phyloP scores from a whole-genome alignment of 1,140 invertebrate species.

The Drosophila orosa region DNA sequence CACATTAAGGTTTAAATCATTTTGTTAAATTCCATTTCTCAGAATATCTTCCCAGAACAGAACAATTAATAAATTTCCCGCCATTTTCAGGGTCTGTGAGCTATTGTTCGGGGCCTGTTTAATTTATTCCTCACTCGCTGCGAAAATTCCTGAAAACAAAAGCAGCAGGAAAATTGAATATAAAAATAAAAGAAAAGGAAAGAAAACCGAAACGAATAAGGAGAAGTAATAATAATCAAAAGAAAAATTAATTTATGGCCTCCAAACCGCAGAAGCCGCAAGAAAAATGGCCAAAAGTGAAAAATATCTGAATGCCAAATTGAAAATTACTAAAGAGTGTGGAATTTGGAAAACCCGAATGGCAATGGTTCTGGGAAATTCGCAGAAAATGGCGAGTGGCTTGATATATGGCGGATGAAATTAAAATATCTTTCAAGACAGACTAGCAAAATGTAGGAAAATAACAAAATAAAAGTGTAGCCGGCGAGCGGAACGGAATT shows the following conservation, averaged over 20 bases:
- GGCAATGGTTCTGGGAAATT: constrained; percentile 42
- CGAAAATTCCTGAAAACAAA: constrained; percentile 56
- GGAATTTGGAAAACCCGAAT: constrained; percentile 41
- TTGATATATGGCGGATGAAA: constrained; percentile 52
- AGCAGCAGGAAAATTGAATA: constrained; percentile 38
- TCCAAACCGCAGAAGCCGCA: constrained; percentile 48
- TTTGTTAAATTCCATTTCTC: constrained; percentile 14
- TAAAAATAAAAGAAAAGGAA: constrained; percentile 25
- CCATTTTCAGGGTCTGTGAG: constrained; percentile 50
- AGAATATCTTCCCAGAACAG: constrained; percentile 16
- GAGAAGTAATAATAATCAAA: constrained; percentile 80
- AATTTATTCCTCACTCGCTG: constrained; percentile 76
- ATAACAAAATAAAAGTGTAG: constrained; percentile 27
- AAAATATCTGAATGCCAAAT: constrained; percentile 34
- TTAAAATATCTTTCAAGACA: constrained; percentile 80
- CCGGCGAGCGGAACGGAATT: constrained; percentile 30
- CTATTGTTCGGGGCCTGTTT: constrained; percentile 57
- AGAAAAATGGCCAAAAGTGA: constrained; percentile 49
- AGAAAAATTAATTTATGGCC: constrained; percentile 81
- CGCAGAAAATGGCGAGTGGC: constrained; percentile 69
- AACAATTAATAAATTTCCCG: constrained; percentile 59
- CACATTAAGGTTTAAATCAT: background rate
- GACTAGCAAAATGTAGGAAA: constrained; percentile 12
- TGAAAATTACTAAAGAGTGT: constrained; percentile 17
- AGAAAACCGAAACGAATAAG: constrained; percentile 53